Evolutionary conservation across 1,140 invertebrate species (phyloP), one percentile per base, ranked within the genome.

Genomic region (Oedothorax gibbosus): DNA sequence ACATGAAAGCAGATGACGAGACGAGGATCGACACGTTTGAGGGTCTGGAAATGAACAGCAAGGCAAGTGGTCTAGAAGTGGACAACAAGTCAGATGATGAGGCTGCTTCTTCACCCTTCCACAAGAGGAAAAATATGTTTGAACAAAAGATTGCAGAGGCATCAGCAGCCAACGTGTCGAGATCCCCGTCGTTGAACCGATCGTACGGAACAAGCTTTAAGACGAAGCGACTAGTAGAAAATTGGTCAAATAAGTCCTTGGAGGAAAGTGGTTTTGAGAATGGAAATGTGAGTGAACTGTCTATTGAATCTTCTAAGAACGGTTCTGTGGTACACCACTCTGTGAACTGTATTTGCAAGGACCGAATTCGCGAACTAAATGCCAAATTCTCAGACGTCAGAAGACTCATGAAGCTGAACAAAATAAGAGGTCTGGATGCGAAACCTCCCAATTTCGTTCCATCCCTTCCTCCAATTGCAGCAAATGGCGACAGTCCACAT

Each of bases 391-490:
- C 69, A 6, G 69, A 64, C 6, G 62, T 60, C 7, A 60, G 53
- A 12, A 21, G 60, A 7, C 71, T 75, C 12, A 57, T 84, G 50
- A 76, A 18, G 20, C 12, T 18, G 11, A 84, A 84, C 49, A 66
- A 64, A 11, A 84, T 84, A 21, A 68, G 50, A 15, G 68, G 21
- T n/a, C 20, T 84, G 50, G 72, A 84, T 15, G 18, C 11, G 2
- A 57, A 84, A 15, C 81, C 81, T 53, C 81, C 81, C 8, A 15
- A 71, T 9, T 84, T 84, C 35, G 62, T 75, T 49, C 81, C 81
- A 14, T 72, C 81, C 0, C 57, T 62, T 2, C 72, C 81, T 2
- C 80, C 80, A 50, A 35, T 60, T 7, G 6, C 5, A 5, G 1
- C 18, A 8, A 75, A 75, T 60, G 75, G 60, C 5, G 8, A 18